Evolutionary conservation across 2,113 vertebrate genomes (phyloP), one percentile per base, ranked within the genome.

Genomic region (Saccopteryx bilineata): DNA sequence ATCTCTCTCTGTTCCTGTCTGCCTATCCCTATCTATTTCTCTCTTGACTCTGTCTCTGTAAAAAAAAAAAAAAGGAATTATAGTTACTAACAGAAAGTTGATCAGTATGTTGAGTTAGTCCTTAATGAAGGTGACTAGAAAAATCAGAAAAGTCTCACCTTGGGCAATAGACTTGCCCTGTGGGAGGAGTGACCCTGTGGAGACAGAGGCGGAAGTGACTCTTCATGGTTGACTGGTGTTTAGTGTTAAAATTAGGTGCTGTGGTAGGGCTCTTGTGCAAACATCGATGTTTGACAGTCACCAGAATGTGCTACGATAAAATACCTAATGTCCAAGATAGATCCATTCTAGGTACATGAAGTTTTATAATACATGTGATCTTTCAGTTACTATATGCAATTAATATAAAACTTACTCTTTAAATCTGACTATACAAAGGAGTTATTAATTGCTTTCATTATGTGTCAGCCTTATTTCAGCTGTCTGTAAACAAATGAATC

Each of bases 401-500:
- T 48, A 75, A 19, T 21, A 31, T 15, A 71, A 61, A 52, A 11
- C 80, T 61, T 50, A 80, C 52, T 82, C 1, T 66, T 79, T 60
- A 71, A 85, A 74, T 66, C 56, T 31, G 14, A 33, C 39, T n/a
- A 17, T 33, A 17, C 2, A 60, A 56, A 2, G 72, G 60, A 56
- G n/a, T 39, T 86, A 66, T 7, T 54, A 21, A 46, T 10, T 33
- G 33, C 87, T 83, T 58, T 75, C 12, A 23, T 31, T 85, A 10
- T 46, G 1, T 58, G 33, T 54, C 52, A 66, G 23, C 69, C 75
- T 84, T 83, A 21, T 66, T 91, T 95, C n/a, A 39, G 15, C 46
- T 39, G 0, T 82, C 18, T 88, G 21, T 83, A 82, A 91, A 82
- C 50, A 88, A 48, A 76, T 52, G 33, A 92, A 23, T 78, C 84